Conservation (phyloP, 2,888 invertebrate species). For the Microctonus hyperodae region DNA sequence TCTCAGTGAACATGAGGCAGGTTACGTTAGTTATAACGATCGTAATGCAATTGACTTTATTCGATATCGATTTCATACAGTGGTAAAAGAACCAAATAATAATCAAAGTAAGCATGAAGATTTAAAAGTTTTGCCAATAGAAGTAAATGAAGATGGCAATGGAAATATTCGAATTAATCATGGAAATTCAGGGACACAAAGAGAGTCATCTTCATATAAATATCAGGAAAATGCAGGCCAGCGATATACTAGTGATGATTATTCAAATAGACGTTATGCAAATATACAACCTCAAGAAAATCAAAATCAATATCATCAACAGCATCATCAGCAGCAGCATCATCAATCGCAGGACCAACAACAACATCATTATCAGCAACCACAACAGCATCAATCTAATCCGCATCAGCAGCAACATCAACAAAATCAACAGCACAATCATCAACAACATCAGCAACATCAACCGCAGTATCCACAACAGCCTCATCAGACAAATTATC, state of each 20-base stretch:
- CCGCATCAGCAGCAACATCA: conserved; percentile 17
- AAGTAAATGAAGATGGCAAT: conserved; percentile 16
- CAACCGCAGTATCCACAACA: conserved; percentile 14
- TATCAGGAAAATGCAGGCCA: neutral
- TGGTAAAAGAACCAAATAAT: conserved; percentile 49
- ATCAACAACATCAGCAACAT: conserved; percentile 14
- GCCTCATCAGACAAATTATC: no score
- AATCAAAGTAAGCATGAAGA: conserved; percentile 29
- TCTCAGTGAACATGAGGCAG: conserved; percentile 56
- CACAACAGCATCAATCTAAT: conserved; percentile 10
- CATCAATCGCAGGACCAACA: conserved; percentile 16
- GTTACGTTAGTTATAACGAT: conserved; percentile 58
- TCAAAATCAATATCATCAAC: conserved; percentile 16
- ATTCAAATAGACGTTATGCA: neutral
- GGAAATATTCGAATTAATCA: neutral
- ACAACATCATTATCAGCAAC: conserved; percentile 7
- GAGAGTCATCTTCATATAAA: neutral
- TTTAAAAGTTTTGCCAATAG: conserved; percentile 29
- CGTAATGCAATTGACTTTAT: conserved; percentile 53
- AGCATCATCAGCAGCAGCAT: conserved; percentile 18
- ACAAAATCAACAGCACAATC: conserved; percentile 14
- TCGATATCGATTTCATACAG: conserved; percentile 57
- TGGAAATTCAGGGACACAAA: neutral
- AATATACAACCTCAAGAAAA: neutral
- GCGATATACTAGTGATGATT: neutral